Conservation (phyloP, 2,113 vertebrate species). For the Thinocorus orbignyianus region DNA sequence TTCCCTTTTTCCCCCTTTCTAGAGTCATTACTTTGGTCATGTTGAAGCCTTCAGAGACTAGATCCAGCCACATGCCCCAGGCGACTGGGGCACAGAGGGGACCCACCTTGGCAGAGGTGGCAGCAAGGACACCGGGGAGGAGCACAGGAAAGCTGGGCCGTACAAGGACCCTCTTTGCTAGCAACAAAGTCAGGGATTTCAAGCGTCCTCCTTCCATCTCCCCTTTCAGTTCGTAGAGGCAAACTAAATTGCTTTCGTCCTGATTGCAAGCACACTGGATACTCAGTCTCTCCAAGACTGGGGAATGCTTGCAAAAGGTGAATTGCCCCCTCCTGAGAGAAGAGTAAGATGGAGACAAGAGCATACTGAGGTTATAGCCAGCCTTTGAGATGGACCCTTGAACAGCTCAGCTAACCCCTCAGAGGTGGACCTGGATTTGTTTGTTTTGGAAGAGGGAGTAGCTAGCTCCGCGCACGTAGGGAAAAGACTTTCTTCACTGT, state of each 20-base stretch:
- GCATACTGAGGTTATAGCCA: background rate
- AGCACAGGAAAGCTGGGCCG: background rate
- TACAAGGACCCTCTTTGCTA: background rate
- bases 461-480: background rate
- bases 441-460: background rate
- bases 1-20: background rate
- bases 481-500: background rate
- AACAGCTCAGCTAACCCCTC: background rate
- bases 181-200: background rate
- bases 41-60: conserved; percentile 21
- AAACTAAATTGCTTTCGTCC: conserved; percentile 42
- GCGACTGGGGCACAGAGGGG: background rate
- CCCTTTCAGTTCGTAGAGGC: conserved; percentile 10
- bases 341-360: conserved; percentile 11
- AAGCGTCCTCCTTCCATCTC: background rate
- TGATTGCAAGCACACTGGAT: background rate
- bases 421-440: background rate
- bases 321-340: conserved; percentile 39
- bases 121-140: background rate
- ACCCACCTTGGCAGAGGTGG: background rate
- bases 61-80: background rate
- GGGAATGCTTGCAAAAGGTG: conserved; percentile 35
- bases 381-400: background rate
- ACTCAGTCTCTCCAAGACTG: conserved; percentile 33
- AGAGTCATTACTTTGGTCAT: conserved; percentile 62